Evolutionary conservation across 2,888 invertebrate genomes (phyloP).

Genomic region (Actias luna): DNA sequence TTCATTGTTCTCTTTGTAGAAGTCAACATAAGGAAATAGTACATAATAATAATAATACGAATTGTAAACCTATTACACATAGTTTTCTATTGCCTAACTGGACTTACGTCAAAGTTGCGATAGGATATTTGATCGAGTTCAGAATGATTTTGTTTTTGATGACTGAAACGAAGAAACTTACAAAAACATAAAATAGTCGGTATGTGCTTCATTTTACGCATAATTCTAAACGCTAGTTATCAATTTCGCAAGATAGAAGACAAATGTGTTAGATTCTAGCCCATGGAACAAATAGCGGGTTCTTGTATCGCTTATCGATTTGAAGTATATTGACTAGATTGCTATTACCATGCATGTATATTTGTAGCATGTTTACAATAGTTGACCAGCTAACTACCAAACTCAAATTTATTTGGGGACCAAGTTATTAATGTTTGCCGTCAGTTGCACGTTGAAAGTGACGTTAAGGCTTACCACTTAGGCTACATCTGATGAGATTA

Average conservation of each 20-base stretch:
- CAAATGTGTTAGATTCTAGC: background rate
- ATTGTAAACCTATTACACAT: constrained; percentile 1
- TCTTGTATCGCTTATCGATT: background rate
- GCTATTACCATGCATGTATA: background rate
- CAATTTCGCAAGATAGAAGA: background rate
- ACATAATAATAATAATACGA: constrained; percentile 25
- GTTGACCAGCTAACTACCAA: background rate
- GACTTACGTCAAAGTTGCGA: background rate
- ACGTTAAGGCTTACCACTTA: background rate
- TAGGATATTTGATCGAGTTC: background rate
- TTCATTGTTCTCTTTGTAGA: constrained; percentile 38
- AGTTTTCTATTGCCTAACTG: background rate
- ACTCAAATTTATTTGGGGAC: too few species aligned
- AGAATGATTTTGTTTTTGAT: background rate
- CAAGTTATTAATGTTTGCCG: background rate
- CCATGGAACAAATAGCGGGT: background rate
- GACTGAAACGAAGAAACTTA: background rate
- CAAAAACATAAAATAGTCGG: background rate
- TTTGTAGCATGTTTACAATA: background rate
- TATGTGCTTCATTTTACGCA: background rate
- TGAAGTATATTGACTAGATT: background rate
- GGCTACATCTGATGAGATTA: background rate
- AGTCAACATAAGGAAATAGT: constrained; percentile 32
- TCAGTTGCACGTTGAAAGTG: background rate
- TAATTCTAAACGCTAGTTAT: background rate